A percentile compares a stretch with the other conserved stretches of the same genome.
phyloP scores from a whole-genome alignment of 2,888 invertebrate species.

The Drosophila atripex region DNA sequence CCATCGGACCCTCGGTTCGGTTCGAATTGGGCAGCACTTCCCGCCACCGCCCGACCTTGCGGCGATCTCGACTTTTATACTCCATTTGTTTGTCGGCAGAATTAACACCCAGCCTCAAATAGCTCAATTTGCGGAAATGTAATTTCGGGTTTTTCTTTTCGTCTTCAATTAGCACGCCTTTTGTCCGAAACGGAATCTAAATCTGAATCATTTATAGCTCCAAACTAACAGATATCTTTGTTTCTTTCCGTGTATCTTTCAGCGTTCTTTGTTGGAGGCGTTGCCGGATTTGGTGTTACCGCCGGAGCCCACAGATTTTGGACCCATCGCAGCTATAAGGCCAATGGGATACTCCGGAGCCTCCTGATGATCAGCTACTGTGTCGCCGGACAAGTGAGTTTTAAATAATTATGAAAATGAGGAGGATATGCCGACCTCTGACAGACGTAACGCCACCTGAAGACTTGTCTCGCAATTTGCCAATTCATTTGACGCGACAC shows the following conservation, averaged over 20 bases:
- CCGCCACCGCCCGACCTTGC: constrained; percentile 40
- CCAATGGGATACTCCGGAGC: constrained; percentile 86
- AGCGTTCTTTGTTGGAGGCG: constrained; percentile 85
- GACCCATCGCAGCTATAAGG: constrained; percentile 89
- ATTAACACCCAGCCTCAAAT: constrained; percentile 63
- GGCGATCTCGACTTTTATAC: constrained; percentile 29
- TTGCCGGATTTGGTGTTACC: constrained; percentile 88
- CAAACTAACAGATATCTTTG: constrained; percentile 12
- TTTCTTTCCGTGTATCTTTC: constrained; percentile 64
- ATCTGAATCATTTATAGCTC: constrained; percentile 24
- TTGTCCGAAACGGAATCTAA: constrained; percentile 6
- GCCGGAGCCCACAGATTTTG: constrained; percentile 89
- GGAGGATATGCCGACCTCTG: constrained; percentile 11
- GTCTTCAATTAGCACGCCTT: constrained; percentile 55
- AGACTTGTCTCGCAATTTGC: constrained; percentile 26
- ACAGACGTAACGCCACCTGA: constrained; percentile 29
- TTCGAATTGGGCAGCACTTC: not conserved
- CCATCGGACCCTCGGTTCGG: constrained; percentile 15
- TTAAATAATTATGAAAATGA: not conserved
- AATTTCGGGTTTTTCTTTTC: constrained; percentile 44
- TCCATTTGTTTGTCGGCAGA: constrained; percentile 53
- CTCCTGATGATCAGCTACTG: constrained; percentile 87
- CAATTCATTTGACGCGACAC: constrained; percentile 23
- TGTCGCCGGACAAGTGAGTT: constrained; percentile 87
- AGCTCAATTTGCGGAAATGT: constrained; percentile 71